Evolutionary conservation across 23 tunicate genomes (phyloP), one percentile per base, ranked within the genome.

Genomic region (Ascidia mentula): DNA sequence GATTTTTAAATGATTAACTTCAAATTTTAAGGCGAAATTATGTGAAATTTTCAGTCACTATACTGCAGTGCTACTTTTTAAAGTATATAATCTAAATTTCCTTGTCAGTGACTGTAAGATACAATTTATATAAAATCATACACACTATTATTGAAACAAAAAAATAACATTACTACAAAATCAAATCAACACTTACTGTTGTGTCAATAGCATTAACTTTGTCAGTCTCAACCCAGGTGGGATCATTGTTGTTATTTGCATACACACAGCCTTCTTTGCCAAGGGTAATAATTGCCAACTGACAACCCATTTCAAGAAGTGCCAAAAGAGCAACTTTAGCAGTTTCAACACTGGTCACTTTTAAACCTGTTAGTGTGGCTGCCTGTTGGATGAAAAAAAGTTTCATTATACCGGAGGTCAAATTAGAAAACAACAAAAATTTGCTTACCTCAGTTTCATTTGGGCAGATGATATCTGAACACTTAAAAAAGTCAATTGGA

Each of bases 231-330:
- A 89, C 80, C 60, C 73, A 77, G 12, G 65, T 80, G 31, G 60
- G 75, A 1, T 36, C 32, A 7, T 6, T 40, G 24, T 73, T 18
- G 40, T 60, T 87, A 1, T 78, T 45, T 32, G 79, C 81, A 60
- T 39, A 79, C 35, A 92, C 89, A 73, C 91, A 92, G 22, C 97
- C 97, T 0, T 80, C 34, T 79, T 83, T 38, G 5, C 97, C 97
- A 17, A 92, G 80, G 18, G 97, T 92, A 3, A 92, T 42, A 22
- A 92, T 65, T 34, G 76, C 87, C 22, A 60, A 38, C 60, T 81
- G 20, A 60, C 87, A 78, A 34, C 97, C 97, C 65, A 74, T 81
- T 37, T 81, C 32, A 40, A 81, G 69, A 26, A 92, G 60, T 13
- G 45, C 32, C 15, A 30, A 26, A 36, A 91, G 86, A 22, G 97